These are phyloP conservation scores for Lepidurus apus DNA, from an alignment of 1,140 invertebrate species.

Conservation along the genomic window DNA sequence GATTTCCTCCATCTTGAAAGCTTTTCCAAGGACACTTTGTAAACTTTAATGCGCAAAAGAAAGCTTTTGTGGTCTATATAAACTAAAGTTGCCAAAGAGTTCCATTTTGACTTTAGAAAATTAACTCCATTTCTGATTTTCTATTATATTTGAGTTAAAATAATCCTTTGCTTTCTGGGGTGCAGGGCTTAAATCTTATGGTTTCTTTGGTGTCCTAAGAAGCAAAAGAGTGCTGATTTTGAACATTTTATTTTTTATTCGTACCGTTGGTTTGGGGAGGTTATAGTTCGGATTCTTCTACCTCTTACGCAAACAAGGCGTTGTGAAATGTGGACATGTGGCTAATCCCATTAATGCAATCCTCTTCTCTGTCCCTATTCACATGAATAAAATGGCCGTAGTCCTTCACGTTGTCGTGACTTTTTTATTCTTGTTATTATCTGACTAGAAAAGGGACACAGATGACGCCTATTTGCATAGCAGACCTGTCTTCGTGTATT, in stretches of 20 bases:
- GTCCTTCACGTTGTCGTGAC: background rate
- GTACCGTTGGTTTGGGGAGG: too few relatives aligned
- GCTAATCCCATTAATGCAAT: constrained; percentile 15
- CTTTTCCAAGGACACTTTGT: background rate
- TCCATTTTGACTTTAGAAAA: too few relatives aligned
- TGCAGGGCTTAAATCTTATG: too few relatives aligned
- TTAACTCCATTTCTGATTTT: too few relatives aligned
- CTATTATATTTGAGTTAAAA: too few relatives aligned
- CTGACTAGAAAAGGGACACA: background rate
- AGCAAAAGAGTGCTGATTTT: too few relatives aligned
- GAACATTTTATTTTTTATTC: too few relatives aligned
- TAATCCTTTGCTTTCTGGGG: too few relatives aligned
- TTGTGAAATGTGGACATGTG: background rate
- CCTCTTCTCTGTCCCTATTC: background rate
- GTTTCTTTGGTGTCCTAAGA: too few relatives aligned
- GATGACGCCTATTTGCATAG: constrained; percentile 11
- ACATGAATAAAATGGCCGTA: background rate
- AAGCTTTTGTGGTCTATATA: too few relatives aligned
- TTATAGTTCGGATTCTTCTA: background rate
- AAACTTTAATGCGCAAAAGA: too few relatives aligned
- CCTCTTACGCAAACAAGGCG: background rate
- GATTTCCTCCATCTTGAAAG: background rate
- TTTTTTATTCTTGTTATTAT: background rate
- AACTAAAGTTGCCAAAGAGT: too few relatives aligned
- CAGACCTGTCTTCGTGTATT: background rate